Evolutionary conservation across 2,888 invertebrate species (phyloP).

Genomic region (Ormyrus pomaceus): DNA sequence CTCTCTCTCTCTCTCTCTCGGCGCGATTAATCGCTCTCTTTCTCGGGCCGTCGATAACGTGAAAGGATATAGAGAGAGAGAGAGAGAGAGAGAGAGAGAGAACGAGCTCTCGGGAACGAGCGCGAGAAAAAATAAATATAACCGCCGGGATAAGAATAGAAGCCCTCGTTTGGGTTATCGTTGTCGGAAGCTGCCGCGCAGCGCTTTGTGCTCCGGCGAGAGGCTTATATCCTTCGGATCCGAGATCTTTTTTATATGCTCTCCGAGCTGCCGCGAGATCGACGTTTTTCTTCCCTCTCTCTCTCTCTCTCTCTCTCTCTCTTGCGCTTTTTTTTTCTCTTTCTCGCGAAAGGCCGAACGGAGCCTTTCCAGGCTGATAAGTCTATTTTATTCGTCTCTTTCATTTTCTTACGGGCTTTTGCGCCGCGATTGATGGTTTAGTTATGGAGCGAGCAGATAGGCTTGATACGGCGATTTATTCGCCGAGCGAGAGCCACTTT

Average conservation of each 20-base stretch:
- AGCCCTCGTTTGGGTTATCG: conserved; percentile 54
- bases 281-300: background rate
- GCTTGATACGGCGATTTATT: too few species aligned
- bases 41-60: conserved; percentile 39
- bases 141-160: conserved; percentile 51
- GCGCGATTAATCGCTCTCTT: conserved; percentile 35
- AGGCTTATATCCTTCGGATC: conserved; percentile 28
- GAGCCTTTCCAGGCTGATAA: too few species aligned
- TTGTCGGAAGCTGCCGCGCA: conserved; percentile 48
- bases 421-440: too few species aligned
- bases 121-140: conserved; percentile 38
- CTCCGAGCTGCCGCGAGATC: background rate
- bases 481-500: too few species aligned
- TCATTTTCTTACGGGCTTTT: too few species aligned
- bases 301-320: background rate
- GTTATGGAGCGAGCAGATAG: too few species aligned
- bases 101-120: conserved; percentile 15
- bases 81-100: conserved; percentile 15
- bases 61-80: conserved; percentile 31
- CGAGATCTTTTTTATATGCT: conserved; percentile 10
- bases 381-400: too few species aligned
- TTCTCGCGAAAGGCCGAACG: too few species aligned
- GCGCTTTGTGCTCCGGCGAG: conserved; percentile 21
- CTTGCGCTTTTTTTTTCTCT: background rate
- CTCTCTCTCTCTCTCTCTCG: background rate